phyloP scores from a whole-genome alignment of 2,797 vertebrate species.

The Tragopan temminckii region DNA sequence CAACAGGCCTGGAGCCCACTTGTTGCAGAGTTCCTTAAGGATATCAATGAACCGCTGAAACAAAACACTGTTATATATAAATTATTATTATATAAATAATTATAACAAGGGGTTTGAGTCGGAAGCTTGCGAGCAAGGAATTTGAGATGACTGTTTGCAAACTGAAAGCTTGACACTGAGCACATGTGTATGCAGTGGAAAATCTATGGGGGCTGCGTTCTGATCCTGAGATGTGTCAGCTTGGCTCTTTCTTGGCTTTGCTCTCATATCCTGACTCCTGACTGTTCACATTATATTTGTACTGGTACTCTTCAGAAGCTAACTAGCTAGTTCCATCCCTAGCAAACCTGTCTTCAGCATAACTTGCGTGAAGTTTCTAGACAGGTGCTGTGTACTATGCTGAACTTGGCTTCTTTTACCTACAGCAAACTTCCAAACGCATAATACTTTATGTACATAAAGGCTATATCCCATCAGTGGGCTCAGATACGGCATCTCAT shows the following conservation, averaged over 20 bases:
- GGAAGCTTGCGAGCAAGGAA: rapidly evolving
- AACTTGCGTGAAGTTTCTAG: not conserved
- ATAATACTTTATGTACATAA: not conserved
- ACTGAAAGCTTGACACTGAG: not conserved
- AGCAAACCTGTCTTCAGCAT: not conserved
- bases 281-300: not conserved
- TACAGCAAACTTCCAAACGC: not conserved
- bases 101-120: not conserved
- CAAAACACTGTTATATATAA: not conserved
- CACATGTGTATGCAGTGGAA: rapidly evolving
- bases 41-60: not conserved
- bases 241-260: not conserved
- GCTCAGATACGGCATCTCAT: not conserved
- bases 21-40: not conserved
- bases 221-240: rapidly evolving
- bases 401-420: not conserved
- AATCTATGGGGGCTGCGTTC: rapidly evolving
- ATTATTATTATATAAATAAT: not conserved
- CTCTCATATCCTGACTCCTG: not conserved
- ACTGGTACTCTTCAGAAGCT: not conserved
- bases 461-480: not conserved
- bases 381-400: not conserved
- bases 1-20: too few species aligned
- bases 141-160: not conserved
- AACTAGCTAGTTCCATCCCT: not conserved